Percentiles rank a stretch among this genome's conserved stretches.
Evolutionary conservation across 1,140 invertebrate species (phyloP).

Genomic region (Zaprionus capensis): DNA sequence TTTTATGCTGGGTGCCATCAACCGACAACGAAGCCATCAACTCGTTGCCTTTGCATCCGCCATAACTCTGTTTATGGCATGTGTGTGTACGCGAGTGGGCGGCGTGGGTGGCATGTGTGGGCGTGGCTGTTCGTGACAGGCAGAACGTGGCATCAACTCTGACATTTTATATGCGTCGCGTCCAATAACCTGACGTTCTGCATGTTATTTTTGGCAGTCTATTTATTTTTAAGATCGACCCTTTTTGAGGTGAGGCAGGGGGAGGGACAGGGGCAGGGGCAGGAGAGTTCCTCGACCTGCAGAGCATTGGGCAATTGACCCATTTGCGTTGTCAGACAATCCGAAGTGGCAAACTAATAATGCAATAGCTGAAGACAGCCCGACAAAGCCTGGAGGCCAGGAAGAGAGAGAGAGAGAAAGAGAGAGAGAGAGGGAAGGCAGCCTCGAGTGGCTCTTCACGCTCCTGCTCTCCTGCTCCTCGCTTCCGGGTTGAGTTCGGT

Average conservation of each 20-base stretch:
- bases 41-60: slow-evolving; percentile 13
- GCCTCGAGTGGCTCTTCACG: slow-evolving; percentile 21
- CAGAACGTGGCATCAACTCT: slow-evolving; percentile 53
- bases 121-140: slow-evolving; percentile 22
- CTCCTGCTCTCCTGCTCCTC: slow-evolving; percentile 19
- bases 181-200: slow-evolving; percentile 25
- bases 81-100: neutral
- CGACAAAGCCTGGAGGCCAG: too few species aligned
- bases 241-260: slow-evolving; percentile 18
- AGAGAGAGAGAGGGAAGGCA: neutral
- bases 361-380: slow-evolving; percentile 44
- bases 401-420: neutral
- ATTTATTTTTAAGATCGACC: slow-evolving; percentile 53
- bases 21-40: neutral
- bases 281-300: slow-evolving; percentile 27
- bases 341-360: slow-evolving; percentile 61
- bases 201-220: slow-evolving; percentile 54
- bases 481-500: slow-evolving; percentile 57
- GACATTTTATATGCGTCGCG: slow-evolving; percentile 54
- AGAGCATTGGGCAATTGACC: slow-evolving; percentile 57
- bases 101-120: neutral
- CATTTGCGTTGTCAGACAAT: slow-evolving; percentile 48
- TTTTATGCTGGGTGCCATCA: slow-evolving; percentile 15
- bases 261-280: neutral
- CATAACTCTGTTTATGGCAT: slow-evolving; percentile 21